Base-by-base conservation (phyloP, 2,113 vertebrate species). In the Sebastes schlegelii region DNA sequence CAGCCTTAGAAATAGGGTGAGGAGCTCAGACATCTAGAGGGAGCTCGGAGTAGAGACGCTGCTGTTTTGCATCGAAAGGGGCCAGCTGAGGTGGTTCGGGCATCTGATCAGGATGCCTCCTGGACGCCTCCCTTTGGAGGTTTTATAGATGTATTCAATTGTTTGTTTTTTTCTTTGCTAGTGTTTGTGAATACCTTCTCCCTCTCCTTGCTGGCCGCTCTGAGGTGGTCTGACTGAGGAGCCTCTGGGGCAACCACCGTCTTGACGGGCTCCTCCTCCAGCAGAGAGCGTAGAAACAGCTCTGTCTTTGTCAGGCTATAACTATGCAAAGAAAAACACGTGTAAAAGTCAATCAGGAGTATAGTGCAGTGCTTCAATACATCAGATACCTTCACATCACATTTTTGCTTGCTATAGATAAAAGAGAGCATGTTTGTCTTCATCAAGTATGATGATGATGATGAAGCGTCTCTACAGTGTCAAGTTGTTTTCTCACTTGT, bases 291-390 rank as follows among this genome's bases (percentile, higher is more conserved):
- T 80, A 99, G 92, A 92, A 99, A 99, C 34, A 97, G 95, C 84
- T 97, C 95, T 0, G 98, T 98, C 83, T 97, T 96, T 51, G 94
- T 95, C 92, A 99, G 95, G 79, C 92, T 97, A 90, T 98, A 98
- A 91, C 98, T 99, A 88, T 43, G 85, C 64, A 73, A 42, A 80
- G 64, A 92, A 73, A 90, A 76, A 82, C 12, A 79, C 9, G 63
- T 10, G 23, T 34, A 70, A 13, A 62, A 43, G 46, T 80, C 46
- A 57, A 21, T 61, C 45, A 46, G 10, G 14, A 4, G 57, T 5
- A 51, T 11, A 21, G 8, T 21, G 2, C 7, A 49, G 14, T 11
- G 52, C 6, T 75, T 42, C 6, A 63, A 62, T 55, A 64, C 16
- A 69, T 40, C 1, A 40, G 42, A 66, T 55, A 5, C 13, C 45